A percentile compares a stretch with the other conserved stretches of the same genome.
phyloP scores from a whole-genome alignment of 2,113 vertebrate genomes.

The Sinocyclocheilus rhinocerous region DNA sequence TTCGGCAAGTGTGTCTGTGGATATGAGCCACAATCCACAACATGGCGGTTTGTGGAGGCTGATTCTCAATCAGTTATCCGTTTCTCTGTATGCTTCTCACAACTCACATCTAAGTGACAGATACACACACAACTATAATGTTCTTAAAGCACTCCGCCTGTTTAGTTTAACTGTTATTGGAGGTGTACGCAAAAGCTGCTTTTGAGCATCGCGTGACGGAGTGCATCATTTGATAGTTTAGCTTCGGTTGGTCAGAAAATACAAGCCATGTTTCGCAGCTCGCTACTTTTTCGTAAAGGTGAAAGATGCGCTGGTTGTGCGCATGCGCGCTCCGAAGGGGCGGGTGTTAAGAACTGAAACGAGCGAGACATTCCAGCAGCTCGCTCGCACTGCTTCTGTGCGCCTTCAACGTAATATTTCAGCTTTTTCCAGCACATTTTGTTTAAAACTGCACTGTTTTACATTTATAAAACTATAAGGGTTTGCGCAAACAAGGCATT shows the following conservation, averaged over 20 bases:
- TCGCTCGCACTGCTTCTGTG: neutral
- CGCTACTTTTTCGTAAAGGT: conserved; percentile 28
- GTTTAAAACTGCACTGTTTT: neutral
- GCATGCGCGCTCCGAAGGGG: conserved; percentile 41
- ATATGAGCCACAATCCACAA: conserved; percentile 23
- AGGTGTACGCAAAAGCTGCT: neutral
- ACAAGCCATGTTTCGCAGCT: conserved; percentile 24
- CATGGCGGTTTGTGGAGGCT: conserved; percentile 52
- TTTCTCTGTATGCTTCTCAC: conserved; percentile 29
- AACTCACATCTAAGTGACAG: conserved; percentile 1
- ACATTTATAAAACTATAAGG: neutral
- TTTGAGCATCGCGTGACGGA: neutral
- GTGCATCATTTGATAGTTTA: conserved; percentile 17
- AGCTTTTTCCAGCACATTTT: neutral
- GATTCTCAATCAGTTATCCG: conserved; percentile 36
- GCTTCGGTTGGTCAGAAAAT: conserved; percentile 17
- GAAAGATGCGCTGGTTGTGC: conserved; percentile 29
- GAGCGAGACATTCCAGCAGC: neutral
- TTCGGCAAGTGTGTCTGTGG: neutral
- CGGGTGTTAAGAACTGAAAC: neutral
- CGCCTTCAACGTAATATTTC: neutral
- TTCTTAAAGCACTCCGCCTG: neutral
- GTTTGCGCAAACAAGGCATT: neutral
- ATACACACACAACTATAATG: neutral
- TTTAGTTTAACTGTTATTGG: neutral